A percentile compares a stretch with the other conserved stretches of the same genome.
phyloP scores from a whole-genome alignment of 2,888 invertebrate species.

The Drosophila lutescens region DNA sequence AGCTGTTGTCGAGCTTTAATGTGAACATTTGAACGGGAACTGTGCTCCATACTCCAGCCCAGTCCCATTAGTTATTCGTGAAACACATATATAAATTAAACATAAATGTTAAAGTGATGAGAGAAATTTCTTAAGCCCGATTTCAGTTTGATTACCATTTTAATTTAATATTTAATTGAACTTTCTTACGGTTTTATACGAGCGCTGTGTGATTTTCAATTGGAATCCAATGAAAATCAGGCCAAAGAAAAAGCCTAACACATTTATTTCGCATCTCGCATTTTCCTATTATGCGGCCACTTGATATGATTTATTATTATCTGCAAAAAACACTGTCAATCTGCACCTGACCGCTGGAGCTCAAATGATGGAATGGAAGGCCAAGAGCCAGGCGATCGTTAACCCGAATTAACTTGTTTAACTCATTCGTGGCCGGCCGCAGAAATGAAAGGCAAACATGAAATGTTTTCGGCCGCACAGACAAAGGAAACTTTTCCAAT shows the following conservation, averaged over 20 bases:
- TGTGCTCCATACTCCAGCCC: too few species aligned
- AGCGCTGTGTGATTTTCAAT: not conserved
- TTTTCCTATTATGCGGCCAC: not conserved
- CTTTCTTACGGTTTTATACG: too few species aligned
- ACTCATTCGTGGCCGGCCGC: conserved; percentile 33
- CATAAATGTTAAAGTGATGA: not conserved
- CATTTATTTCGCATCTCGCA: not conserved
- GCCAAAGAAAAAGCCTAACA: not conserved
- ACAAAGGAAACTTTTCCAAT: conserved; percentile 45
- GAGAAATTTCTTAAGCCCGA: too few species aligned
- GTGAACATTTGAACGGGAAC: not conserved
- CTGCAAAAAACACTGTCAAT: not conserved
- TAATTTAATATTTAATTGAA: too few species aligned
- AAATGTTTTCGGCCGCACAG: conserved; percentile 35
- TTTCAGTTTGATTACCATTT: too few species aligned
- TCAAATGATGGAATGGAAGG: conserved; percentile 5
- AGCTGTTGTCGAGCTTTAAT: not conserved
- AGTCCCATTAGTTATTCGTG: not conserved
- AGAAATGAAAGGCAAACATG: conserved; percentile 45
- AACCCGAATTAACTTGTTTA: conserved; percentile 45
- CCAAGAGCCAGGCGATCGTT: conserved; percentile 22
- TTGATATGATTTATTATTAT: not conserved
- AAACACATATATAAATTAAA: not conserved
- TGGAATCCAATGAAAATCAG: not conserved
- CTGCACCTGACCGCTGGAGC: not conserved